Evolutionary conservation across 2,797 vertebrate genomes (phyloP).

Genomic region (Sebastes nivosus): DNA sequence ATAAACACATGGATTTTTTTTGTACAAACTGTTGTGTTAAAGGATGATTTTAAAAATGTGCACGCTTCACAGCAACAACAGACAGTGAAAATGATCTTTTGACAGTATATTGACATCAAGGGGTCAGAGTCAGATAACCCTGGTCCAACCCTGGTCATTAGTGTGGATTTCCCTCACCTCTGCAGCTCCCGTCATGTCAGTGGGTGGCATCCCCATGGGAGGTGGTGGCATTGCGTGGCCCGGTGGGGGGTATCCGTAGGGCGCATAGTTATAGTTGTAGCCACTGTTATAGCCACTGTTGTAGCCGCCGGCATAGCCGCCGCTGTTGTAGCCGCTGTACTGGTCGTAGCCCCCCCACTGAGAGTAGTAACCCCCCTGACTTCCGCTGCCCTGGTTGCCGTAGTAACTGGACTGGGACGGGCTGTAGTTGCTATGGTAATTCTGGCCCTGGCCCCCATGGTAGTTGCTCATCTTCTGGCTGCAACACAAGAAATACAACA

Average conservation of each 20-base stretch:
- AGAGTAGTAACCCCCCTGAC: constrained; percentile 79
- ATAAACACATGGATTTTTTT: fast-evolving
- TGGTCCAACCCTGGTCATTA: too few relatives aligned
- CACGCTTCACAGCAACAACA: fast-evolving
- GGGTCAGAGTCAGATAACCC: too few relatives aligned
- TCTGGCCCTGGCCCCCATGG: constrained; percentile 81
- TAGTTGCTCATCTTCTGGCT: constrained; percentile 86
- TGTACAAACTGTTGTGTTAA: too few relatives aligned
- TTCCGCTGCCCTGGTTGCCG: constrained; percentile 42
- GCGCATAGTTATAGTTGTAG: constrained; percentile 83
- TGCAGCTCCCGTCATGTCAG: constrained; percentile 79
- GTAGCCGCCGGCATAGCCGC: constrained; percentile 70
- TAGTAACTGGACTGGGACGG: constrained; percentile 79
- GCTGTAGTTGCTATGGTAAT: constrained; percentile 81
- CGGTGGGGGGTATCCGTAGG: constrained; percentile 85
- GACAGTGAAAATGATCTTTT: too few relatives aligned
- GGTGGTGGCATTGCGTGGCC: constrained; percentile 84
- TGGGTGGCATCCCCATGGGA: constrained; percentile 79
- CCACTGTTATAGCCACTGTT: constrained; percentile 70
- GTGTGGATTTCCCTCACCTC: constrained; percentile 76
- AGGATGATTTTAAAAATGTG: too few relatives aligned
- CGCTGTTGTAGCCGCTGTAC: constrained; percentile 82
- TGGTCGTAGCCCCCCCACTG: constrained; percentile 91
- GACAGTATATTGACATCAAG: too few relatives aligned
- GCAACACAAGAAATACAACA: constrained; percentile 20